Percentiles rank a stretch among this genome's conserved stretches.
phyloP scores from a whole-genome alignment of 2,113 vertebrate genomes.

The Eudorcas thomsonii region DNA sequence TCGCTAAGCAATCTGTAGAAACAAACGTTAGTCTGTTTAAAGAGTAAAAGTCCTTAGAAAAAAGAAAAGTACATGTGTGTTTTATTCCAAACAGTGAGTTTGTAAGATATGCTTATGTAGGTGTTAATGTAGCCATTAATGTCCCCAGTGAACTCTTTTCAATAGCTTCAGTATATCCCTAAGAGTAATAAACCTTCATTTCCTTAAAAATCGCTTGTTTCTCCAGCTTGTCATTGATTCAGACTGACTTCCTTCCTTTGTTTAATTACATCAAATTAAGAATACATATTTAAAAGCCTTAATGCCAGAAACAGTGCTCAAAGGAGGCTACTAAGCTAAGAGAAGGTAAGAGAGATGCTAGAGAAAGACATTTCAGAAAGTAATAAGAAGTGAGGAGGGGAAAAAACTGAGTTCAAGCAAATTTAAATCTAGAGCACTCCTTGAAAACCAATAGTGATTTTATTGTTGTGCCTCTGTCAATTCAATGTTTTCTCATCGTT shows the following conservation, averaged over 20 bases:
- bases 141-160: not conserved
- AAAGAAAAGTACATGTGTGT: not conserved
- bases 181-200: conserved; percentile 32
- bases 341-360: not conserved
- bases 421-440: not conserved
- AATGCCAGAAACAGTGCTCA: not conserved
- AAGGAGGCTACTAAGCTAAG: not conserved
- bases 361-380: not conserved
- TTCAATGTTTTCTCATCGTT: not conserved
- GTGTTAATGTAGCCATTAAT: not conserved
- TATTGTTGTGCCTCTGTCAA: fast-evolving
- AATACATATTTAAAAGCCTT: conserved; percentile 13
- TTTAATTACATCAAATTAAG: not conserved
- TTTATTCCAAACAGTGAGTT: conserved; percentile 18
- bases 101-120: not conserved
- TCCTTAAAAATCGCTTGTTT: conserved; percentile 51
- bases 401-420: not conserved
- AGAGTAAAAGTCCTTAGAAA: not conserved
- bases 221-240: conserved; percentile 9
- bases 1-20: not conserved
- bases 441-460: not conserved
- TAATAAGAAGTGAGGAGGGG: not conserved
- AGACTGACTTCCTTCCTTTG: conserved; percentile 23
- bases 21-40: not conserved
- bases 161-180: not conserved